phyloP scores from a whole-genome alignment of 1,140 invertebrate species.

The Trachymyrmex cornetzi region DNA sequence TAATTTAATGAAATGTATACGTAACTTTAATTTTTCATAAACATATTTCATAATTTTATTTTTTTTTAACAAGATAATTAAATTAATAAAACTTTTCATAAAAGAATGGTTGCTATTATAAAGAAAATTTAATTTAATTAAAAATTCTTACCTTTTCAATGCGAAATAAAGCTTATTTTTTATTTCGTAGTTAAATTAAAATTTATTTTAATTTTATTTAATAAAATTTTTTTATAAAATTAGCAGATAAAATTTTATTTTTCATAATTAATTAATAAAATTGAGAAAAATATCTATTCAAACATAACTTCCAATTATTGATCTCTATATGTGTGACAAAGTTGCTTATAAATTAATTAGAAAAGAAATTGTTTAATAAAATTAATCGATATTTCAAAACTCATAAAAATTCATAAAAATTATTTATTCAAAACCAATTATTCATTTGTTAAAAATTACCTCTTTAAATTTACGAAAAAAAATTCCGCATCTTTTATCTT shows the following conservation, averaged over 20 bases:
- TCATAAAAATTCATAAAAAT: neutral
- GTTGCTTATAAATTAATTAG: neutral
- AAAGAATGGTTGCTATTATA: neutral
- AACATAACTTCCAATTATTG: neutral
- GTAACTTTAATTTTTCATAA: too few relatives aligned
- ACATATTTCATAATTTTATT: too few relatives aligned
- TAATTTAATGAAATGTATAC: too few relatives aligned
- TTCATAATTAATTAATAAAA: neutral
- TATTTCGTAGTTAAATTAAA: neutral
- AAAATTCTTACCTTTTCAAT: neutral
- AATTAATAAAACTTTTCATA: too few relatives aligned
- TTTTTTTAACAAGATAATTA: too few relatives aligned
- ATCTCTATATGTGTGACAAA: neutral
- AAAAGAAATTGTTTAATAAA: neutral
- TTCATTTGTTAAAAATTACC: too few relatives aligned
- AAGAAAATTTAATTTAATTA: neutral
- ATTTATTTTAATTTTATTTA: slow-evolving; percentile 6
- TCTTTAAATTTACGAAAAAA: neutral
- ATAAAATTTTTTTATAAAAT: neutral
- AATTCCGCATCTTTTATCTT: neutral
- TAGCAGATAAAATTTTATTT: neutral
- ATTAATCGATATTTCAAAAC: neutral
- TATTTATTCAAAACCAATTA: too few relatives aligned
- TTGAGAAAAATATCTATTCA: neutral
- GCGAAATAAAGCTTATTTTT: slow-evolving; percentile 5